These are phyloP conservation scores for Pseudopipra pipra DNA, from an alignment of 2,113 vertebrate genomes.

Conservation along the genomic window DNA sequence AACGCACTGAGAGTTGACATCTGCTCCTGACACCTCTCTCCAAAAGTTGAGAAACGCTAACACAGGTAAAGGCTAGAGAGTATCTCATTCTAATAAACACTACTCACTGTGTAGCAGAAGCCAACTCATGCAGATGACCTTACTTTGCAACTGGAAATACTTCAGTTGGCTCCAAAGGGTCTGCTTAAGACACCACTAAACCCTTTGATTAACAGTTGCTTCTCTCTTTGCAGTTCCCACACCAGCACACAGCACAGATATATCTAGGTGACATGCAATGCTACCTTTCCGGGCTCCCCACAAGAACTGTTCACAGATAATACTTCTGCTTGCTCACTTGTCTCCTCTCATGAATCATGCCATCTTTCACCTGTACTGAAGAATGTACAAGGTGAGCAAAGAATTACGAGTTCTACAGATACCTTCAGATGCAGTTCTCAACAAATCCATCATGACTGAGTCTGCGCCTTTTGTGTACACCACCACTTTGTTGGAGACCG, in stretches of 20 bases:
- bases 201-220: not conserved
- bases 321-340: not conserved
- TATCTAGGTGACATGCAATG: not conserved
- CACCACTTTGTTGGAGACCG: conserved; percentile 83
- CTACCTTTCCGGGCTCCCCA: not conserved
- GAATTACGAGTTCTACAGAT: not conserved
- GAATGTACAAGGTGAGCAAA: not conserved
- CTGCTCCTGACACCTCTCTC: not conserved
- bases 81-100: not conserved
- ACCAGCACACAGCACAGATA: not conserved
- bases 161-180: not conserved
- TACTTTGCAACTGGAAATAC: not conserved
- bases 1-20: not conserved
- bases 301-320: not conserved
- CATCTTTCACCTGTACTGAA: not conserved
- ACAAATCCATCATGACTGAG: conserved; percentile 81
- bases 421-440: conserved; percentile 40
- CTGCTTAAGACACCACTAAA: not conserved
- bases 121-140: not conserved
- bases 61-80: not conserved
- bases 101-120: not conserved
- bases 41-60: not conserved
- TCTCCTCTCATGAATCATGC: not conserved
- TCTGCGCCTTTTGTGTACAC: conserved; percentile 95
- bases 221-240: not conserved